Base-by-base conservation (phyloP, 2,113 vertebrate species). In the Sus scrofa region DNA sequence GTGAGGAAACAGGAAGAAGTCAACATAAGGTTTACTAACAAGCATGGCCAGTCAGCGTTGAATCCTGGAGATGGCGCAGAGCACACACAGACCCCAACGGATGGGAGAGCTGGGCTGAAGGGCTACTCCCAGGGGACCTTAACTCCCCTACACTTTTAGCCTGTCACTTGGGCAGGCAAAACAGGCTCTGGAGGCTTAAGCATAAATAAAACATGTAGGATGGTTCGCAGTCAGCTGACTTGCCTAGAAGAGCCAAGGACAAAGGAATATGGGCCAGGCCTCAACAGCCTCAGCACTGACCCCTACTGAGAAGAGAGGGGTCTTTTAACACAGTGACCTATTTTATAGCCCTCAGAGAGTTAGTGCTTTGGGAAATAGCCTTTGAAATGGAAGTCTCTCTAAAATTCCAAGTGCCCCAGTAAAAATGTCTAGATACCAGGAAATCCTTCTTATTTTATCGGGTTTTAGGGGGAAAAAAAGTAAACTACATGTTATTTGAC, bases 371-470 rank as follows among this genome's bases (percentile, higher is more conserved):
- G 9, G 32, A 90, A 95, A 90, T 65, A 77, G 30, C 24, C 75
- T 96, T 93, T 78, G 58, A 97, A 86, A 91, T 86, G 70, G 16
- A 96, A 94, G 81, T 84, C 77, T 93, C 86, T 56, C 27, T 54
- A 75, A 83, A 91, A 92, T 92, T 93, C 63, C 84, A 97, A 60
- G 44, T 73, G 89, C 96, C 68, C 70, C 68, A 78, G 30, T 58
- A 84, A 62, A 91, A 60, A 71, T 37, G 2, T 73, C 71, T 56
- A 82, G 81, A 67, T 77, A 16, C 60, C 50, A 92, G 20, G 62
- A 34, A 16, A 73, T 34, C n/a, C 54, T 24, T 94, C 78, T 70
- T 90, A 27, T 78, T 70, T 91, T 79, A 54, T 84, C 44, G 70
- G n/a, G 27, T 89, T 95, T 89, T 39, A 39, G 68, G 85, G 95